Base-by-base conservation (phyloP, 2,113 vertebrate species). In the Colius striatus region DNA sequence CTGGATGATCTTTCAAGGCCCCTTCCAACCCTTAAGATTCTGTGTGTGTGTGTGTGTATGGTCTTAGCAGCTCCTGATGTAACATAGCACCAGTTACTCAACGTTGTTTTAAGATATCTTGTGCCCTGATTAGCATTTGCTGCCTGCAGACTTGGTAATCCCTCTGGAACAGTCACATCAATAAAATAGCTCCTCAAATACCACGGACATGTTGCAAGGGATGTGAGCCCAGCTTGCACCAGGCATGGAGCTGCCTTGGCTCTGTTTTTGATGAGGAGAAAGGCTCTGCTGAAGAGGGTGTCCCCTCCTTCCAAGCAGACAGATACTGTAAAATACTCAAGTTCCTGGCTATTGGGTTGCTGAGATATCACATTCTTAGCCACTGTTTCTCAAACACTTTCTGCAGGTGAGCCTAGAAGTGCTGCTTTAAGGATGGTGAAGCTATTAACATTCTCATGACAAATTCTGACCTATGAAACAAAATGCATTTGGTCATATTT, bases 81-180 rank as follows among this genome's bases (percentile, higher is more conserved):
- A 32, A 61, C 1, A 0, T 3, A 41, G 60, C 53, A 53, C 45
- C n/a, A 45, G 60, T 48, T 41, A 3, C 77, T 88, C 1, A 3
- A 19, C n/a, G 12, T 41, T 45, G 15, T 66, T 91, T 84, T 51
- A 54, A 0, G 1, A 74, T 65, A 34, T 65, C 55, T 2, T 27
- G 19, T 84, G 72, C 75, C 66, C 36, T 81, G 78, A 51, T 94
- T 36, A 89, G 47, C 62, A 3, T 92, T 86, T 65, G 70, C 91
- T 95, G 95, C 85, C 74, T 84, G 70, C 73, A 92, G 78, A 78
- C 30, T 63, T 11, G 16, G 16, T 71, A 75, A 91, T 89, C 29
- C 62, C 81, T 68, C 58, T 51, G 61, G 77, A 71, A 5, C 32
- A 84, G 62, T 30, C 18, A 20, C 23, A 14, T 55, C 75, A 50